Conservation (phyloP, 2,888 invertebrate species). For the Lomographa bimaculata region DNA sequence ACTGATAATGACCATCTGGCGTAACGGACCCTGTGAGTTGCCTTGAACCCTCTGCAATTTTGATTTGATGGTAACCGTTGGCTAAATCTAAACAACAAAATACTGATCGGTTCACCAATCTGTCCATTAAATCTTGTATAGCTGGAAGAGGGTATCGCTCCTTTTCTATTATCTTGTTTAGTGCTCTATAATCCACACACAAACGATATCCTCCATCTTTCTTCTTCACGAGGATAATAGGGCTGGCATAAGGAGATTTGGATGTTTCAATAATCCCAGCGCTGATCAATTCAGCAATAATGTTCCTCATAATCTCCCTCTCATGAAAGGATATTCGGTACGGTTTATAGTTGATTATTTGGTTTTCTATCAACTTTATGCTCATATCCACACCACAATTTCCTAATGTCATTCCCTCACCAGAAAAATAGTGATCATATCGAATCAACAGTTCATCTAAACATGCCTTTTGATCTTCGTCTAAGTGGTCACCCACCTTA, state of each 20-base stretch:
- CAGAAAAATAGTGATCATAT: slow-evolving; percentile 20
- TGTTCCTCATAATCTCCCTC: slow-evolving; percentile 11
- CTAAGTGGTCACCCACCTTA: slow-evolving; percentile 1
- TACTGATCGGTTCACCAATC: slow-evolving; percentile 9
- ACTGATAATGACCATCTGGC: slow-evolving; percentile 20
- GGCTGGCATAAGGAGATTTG: slow-evolving; percentile 19
- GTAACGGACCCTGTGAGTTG: slow-evolving; percentile 17
- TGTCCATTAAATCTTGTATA: slow-evolving; percentile 23
- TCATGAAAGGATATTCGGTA: slow-evolving; percentile 20
- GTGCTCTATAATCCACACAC: slow-evolving; percentile 24
- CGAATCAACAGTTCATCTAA: slow-evolving; percentile 7
- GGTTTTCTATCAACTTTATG: slow-evolving; percentile 16
- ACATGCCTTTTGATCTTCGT: not conserved
- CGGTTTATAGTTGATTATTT: slow-evolving; percentile 19
- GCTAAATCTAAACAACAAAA: slow-evolving; percentile 23
- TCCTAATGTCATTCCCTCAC: slow-evolving; percentile 17
- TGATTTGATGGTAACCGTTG: slow-evolving; percentile 26
- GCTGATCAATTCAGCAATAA: not conserved
- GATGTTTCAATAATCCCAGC: slow-evolving; percentile 1
- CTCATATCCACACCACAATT: slow-evolving; percentile 19
- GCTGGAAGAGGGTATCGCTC: slow-evolving; percentile 23
- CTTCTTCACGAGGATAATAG: slow-evolving; percentile 25
- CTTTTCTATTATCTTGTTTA: slow-evolving; percentile 25
- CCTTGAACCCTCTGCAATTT: not conserved
- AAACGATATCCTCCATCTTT: slow-evolving; percentile 23